Conservation (phyloP, 2,888 invertebrate genomes). For the Margaritifera margaritifera region DNA sequence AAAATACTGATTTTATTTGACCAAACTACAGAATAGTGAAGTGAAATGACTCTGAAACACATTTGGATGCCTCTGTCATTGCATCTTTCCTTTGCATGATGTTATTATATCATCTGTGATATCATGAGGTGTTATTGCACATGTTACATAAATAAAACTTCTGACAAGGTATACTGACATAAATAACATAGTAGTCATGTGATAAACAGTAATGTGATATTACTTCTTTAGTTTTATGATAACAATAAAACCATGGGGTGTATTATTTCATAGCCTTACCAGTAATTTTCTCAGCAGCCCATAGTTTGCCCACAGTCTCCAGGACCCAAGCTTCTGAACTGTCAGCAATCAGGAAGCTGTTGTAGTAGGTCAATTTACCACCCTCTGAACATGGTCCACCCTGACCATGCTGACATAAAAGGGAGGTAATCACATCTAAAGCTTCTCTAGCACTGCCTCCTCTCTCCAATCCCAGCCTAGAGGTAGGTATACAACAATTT, state of each 20-base stretch:
- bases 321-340: conserved; percentile 82
- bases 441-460: conserved; percentile 80
- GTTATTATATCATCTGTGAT: too few relatives aligned
- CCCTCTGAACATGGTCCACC: conserved; percentile 82
- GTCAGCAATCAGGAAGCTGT: conserved; percentile 85
- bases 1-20: too few relatives aligned
- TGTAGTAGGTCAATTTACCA: conserved; percentile 79
- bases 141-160: too few relatives aligned
- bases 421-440: conserved; percentile 79
- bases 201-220: neutral
- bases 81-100: too few relatives aligned
- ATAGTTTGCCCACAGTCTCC: conserved; percentile 84
- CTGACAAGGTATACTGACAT: neutral
- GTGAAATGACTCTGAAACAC: too few relatives aligned
- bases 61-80: too few relatives aligned
- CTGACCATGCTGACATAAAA: conserved; percentile 82
- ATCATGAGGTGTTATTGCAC: too few relatives aligned
- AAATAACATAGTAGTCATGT: too few relatives aligned
- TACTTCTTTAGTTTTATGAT: neutral
- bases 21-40: too few relatives aligned
- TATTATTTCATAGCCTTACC: conserved; percentile 65
- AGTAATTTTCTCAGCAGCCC: conserved; percentile 83
- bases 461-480: conserved; percentile 83
- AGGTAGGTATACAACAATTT: neutral
- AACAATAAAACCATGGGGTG: too few relatives aligned